Evolutionary conservation across 2,888 invertebrate genomes (phyloP).

Genomic region (Cosmia pyralina): DNA sequence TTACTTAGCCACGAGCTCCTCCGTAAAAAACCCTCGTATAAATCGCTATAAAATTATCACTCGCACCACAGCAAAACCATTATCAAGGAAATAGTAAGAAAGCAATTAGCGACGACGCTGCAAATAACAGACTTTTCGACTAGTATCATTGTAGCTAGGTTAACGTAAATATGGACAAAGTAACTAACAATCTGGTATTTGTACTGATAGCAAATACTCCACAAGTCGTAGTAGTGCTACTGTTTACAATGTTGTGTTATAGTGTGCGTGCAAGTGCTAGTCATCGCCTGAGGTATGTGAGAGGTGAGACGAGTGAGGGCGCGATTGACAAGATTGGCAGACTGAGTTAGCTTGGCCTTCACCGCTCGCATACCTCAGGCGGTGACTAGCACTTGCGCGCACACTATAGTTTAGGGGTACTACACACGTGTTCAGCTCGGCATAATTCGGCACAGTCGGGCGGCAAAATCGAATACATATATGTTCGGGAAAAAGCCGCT

Average conservation of each 20-base stretch:
- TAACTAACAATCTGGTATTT: slow-evolving; percentile 23
- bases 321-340: too few relatives aligned
- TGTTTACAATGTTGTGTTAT: slow-evolving; percentile 2
- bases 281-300: too few relatives aligned
- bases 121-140: slow-evolving; percentile 65
- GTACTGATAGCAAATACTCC: slow-evolving; percentile 28
- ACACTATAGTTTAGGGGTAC: background rate
- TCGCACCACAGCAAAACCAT: slow-evolving; percentile 69
- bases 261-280: too few relatives aligned
- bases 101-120: slow-evolving; percentile 81
- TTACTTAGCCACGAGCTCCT: too few relatives aligned
- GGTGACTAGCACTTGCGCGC: too few relatives aligned
- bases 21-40: background rate
- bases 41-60: slow-evolving; percentile 33
- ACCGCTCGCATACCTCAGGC: too few relatives aligned
- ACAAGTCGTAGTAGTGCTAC: background rate
- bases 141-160: slow-evolving; percentile 63
- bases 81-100: slow-evolving; percentile 87
- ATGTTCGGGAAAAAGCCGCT: background rate
- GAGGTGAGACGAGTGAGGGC: too few relatives aligned
- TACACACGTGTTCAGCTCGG: background rate
- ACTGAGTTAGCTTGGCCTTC: too few relatives aligned
- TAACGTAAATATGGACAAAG: slow-evolving; percentile 41
- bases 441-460: background rate
- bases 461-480: background rate